Percentiles rank a stretch among this genome's conserved stretches.
These are phyloP conservation scores for Epizoanthus scotinus DNA, from an alignment of 92 coral and sea anemone species.

Conservation along the genomic window DNA sequence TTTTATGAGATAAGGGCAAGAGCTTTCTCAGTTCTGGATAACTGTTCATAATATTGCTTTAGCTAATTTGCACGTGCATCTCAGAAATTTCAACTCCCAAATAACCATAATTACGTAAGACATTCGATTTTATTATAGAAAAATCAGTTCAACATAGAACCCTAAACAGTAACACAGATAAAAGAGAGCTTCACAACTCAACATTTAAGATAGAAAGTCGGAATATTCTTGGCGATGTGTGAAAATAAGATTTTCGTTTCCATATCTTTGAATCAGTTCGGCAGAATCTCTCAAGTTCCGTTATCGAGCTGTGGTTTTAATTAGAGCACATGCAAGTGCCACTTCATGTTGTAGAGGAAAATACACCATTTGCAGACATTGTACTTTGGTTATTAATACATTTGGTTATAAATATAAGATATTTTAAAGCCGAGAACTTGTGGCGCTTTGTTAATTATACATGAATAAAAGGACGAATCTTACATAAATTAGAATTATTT, in stretches of 20 bases:
- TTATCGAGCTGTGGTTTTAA: neutral
- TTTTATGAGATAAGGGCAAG: too few species aligned
- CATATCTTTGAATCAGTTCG: neutral
- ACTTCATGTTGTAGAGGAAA: neutral
- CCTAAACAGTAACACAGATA: too few species aligned
- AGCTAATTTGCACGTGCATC: too few species aligned
- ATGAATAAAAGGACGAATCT: neutral
- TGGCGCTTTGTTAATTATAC: neutral
- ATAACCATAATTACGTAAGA: too few species aligned
- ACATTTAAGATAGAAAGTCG: too few species aligned
- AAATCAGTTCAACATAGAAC: too few species aligned
- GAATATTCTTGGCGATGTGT: constrained; percentile 14
- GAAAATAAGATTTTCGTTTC: constrained; percentile 2
- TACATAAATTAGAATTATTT: neutral
- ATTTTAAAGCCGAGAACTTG: neutral
- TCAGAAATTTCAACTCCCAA: too few species aligned
- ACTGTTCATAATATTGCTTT: too few species aligned
- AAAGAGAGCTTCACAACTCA: too few species aligned
- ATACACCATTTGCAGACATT: neutral
- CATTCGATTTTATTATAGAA: too few species aligned
- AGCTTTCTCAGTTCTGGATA: too few species aligned
- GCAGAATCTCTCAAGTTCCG: too few species aligned
- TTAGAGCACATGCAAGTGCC: neutral
- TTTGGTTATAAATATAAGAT: neutral
- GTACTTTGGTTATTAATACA: neutral